Percentiles rank a stretch among this genome's conserved stretches.
Conservation (phyloP, 2,113 vertebrate species). For the Nerophis ophidion region DNA sequence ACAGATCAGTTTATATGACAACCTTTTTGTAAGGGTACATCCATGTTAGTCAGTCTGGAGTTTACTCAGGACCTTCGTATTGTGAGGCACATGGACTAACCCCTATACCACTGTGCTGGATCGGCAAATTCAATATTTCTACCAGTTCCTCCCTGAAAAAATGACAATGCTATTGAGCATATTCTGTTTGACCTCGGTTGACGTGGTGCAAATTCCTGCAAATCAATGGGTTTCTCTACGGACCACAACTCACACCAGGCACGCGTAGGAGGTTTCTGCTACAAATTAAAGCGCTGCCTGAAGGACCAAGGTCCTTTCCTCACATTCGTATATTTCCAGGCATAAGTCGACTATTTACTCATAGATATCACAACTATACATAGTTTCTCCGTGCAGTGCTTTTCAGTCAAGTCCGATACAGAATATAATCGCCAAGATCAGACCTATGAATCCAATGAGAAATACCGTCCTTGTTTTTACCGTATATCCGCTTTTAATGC, state of each 20-base stretch:
- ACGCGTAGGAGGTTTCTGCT: conserved; percentile 38
- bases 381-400: not conserved
- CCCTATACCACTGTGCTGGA: no score
- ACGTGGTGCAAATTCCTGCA: conserved; percentile 42
- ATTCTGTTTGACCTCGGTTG: conserved; percentile 39
- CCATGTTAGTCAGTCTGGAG: no score
- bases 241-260: conserved; percentile 51
- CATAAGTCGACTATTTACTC: not conserved
- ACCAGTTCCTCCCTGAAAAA: conserved; percentile 21
- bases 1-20: no score
- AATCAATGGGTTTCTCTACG: conserved; percentile 48
- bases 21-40: no score
- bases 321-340: conserved; percentile 11
- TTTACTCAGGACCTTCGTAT: no score
- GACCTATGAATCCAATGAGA: conserved; percentile 34
- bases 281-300: conserved; percentile 42
- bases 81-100: no score
- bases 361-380: not conserved
- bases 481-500: not conserved
- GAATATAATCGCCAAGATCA: conserved; percentile 42
- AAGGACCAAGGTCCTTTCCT: conserved; percentile 30
- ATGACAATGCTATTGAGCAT: conserved; percentile 38
- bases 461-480: conserved; percentile 23
- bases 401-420: conserved; percentile 28
- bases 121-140: conserved; percentile 29